Percentiles rank a stretch among this genome's conserved stretches.
These are phyloP conservation scores for Engystomops pustulosus DNA, from an alignment of 2,113 vertebrate genomes.

Conservation along the genomic window DNA sequence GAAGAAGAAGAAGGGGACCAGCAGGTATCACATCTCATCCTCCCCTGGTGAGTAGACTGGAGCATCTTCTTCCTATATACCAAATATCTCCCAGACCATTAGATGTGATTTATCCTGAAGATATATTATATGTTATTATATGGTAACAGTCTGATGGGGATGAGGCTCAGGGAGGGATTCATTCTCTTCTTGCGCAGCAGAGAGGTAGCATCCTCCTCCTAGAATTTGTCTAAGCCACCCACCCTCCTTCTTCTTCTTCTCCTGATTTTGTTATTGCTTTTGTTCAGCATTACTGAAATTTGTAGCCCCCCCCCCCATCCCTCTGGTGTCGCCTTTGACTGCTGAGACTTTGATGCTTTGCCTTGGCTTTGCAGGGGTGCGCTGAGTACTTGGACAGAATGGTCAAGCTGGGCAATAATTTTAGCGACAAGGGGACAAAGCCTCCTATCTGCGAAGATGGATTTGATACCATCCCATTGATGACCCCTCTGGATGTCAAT, in stretches of 20 bases:
- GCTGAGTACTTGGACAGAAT: slow-evolving; percentile 70
- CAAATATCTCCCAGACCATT: slow-evolving; percentile 11
- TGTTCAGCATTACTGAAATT: slow-evolving; percentile 51
- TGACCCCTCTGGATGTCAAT: slow-evolving; percentile 92
- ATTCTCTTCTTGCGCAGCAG: neutral
- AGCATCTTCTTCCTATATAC: neutral
- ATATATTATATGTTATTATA: slow-evolving; percentile 50
- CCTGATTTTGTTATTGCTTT: slow-evolving; percentile 22
- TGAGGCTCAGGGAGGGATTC: neutral
- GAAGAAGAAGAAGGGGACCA: slow-evolving; percentile 22
- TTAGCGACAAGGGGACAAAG: slow-evolving; percentile 89
- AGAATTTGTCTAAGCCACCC: neutral
- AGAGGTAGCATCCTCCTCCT: neutral
- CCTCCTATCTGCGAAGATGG: slow-evolving; percentile 85
- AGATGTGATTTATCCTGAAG: neutral
- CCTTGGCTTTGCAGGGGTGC: slow-evolving; percentile 60
- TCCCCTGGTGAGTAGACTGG: slow-evolving; percentile 36
- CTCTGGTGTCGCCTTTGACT: neutral
- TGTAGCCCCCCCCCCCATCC: slow-evolving; percentile 8
- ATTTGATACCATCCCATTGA: slow-evolving; percentile 94
- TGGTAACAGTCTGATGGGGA: slow-evolving; percentile 21
- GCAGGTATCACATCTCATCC: neutral
- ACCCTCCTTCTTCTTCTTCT: neutral
- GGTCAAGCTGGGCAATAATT: slow-evolving; percentile 95
- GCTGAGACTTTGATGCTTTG: slow-evolving; percentile 2